Conservation (phyloP, 2,797 vertebrate genomes). For the Syngnathus rostellatus region DNA sequence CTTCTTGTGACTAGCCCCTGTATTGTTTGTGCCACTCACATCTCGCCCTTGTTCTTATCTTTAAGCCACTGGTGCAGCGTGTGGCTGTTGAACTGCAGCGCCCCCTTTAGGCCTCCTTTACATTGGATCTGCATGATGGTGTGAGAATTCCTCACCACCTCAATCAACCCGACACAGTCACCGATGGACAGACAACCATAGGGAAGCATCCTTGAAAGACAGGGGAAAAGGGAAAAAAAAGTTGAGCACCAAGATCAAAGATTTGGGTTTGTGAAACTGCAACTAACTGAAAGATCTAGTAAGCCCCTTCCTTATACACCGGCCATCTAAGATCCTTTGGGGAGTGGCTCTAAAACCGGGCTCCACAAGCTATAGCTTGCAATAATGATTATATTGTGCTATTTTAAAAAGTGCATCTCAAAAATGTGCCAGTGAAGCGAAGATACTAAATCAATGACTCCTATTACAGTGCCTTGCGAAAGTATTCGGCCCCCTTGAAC, state of each 20-base stretch:
- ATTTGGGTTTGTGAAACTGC: background rate
- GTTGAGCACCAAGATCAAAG: background rate
- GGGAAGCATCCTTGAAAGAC: slow-evolving; percentile 72
- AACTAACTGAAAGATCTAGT: slow-evolving; percentile 4
- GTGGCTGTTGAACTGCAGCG: slow-evolving; percentile 82
- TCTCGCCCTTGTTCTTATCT: slow-evolving; percentile 79
- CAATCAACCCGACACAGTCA: slow-evolving; percentile 79
- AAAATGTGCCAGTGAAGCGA: background rate
- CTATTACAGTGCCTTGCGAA: no score
- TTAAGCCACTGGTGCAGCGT: slow-evolving; percentile 81
- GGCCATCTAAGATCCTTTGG: background rate
- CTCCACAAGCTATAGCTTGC: background rate
- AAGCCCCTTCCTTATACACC: background rate
- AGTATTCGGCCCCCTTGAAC: no score
- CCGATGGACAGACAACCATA: slow-evolving; percentile 81
- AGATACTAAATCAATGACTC: no score
- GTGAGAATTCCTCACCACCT: slow-evolving; percentile 79
- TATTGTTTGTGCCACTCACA: slow-evolving; percentile 54
- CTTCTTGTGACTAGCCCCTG: background rate
- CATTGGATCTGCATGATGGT: slow-evolving; percentile 88
- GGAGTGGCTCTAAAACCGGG: background rate
- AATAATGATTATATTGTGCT: background rate
- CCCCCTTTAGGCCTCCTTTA: slow-evolving; percentile 80
- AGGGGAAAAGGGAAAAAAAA: slow-evolving; percentile 9
- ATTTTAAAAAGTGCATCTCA: no score